Evolutionary conservation across 2,113 vertebrate genomes (phyloP).

Genomic region (Hyla sarda): DNA sequence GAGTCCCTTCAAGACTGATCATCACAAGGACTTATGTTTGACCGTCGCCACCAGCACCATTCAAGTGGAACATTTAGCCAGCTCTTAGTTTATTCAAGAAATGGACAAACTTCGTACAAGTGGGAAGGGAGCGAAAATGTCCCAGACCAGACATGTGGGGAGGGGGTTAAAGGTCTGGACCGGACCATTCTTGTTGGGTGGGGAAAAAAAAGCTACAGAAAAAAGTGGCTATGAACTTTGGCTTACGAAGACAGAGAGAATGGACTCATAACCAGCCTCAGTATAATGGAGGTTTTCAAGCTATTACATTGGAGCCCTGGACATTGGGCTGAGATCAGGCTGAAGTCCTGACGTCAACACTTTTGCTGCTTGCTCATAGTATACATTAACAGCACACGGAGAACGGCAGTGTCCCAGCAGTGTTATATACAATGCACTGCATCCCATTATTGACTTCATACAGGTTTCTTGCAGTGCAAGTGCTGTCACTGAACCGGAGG

Average conservation of each 20-base stretch:
- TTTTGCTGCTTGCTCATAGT: slow-evolving; percentile 28
- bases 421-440: slow-evolving; percentile 8
- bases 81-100: slow-evolving; percentile 73
- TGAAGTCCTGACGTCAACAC: not conserved
- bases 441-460: not conserved
- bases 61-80: slow-evolving; percentile 84
- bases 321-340: not conserved
- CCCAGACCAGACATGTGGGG: not conserved
- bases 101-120: not conserved
- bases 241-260: not conserved
- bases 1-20: slow-evolving; percentile 92
- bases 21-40: slow-evolving; percentile 97
- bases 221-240: slow-evolving; percentile 11
- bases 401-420: slow-evolving; percentile 14
- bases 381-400: slow-evolving; percentile 27
- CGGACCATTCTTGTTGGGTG: slow-evolving; percentile 31
- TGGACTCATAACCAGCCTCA: not conserved
- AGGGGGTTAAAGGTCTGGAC: slow-evolving; percentile 5
- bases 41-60: slow-evolving; percentile 92
- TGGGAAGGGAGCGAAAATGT: not conserved
- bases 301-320: not conserved
- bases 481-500: not conserved
- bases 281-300: slow-evolving; percentile 3
- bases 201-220: not conserved
- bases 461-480: not conserved